These are phyloP conservation scores for Ophioderma brevispina DNA, from an alignment of 35 echinoderm and acorn worm species.

Conservation along the genomic window DNA sequence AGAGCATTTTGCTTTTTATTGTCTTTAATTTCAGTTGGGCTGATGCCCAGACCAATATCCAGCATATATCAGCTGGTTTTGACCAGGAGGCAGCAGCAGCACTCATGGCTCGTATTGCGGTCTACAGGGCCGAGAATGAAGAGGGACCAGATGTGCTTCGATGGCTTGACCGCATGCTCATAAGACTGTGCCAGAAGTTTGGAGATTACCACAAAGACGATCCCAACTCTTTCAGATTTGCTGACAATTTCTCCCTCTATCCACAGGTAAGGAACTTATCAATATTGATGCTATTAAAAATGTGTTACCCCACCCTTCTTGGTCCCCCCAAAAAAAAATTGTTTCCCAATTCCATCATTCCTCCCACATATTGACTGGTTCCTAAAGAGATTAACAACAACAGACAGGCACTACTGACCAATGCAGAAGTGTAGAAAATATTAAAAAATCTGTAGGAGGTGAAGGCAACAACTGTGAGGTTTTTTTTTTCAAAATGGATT, in stretches of 20 bases:
- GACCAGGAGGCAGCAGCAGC: slow-evolving; percentile 94
- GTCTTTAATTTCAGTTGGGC: slow-evolving; percentile 90
- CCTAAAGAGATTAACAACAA: too few relatives aligned
- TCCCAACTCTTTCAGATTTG: slow-evolving; percentile 82
- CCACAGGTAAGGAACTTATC: slow-evolving; percentile 94
- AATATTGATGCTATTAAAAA: too few relatives aligned
- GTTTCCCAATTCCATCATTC: too few relatives aligned
- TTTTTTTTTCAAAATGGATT: too few relatives aligned
- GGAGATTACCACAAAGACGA: slow-evolving; percentile 98
- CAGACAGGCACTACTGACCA: too few relatives aligned
- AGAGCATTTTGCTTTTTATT: too few relatives aligned
- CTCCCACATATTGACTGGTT: too few relatives aligned
- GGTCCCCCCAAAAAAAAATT: too few relatives aligned
- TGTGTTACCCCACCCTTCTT: too few relatives aligned
- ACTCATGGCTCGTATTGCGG: slow-evolving; percentile 85
- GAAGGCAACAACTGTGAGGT: too few relatives aligned
- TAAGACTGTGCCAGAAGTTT: slow-evolving; percentile 98
- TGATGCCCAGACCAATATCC: slow-evolving; percentile 84
- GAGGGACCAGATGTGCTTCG: slow-evolving; percentile 89
- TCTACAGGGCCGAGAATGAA: slow-evolving; percentile 83
- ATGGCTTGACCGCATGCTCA: slow-evolving; percentile 95
- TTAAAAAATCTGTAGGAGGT: too few relatives aligned
- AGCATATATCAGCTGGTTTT: slow-evolving; percentile 91
- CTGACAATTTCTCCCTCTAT: slow-evolving; percentile 89
- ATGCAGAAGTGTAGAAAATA: too few relatives aligned